These are phyloP conservation scores for Trachelipus rathkii DNA, from an alignment of 1,140 invertebrate genomes.

Conservation along the genomic window DNA sequence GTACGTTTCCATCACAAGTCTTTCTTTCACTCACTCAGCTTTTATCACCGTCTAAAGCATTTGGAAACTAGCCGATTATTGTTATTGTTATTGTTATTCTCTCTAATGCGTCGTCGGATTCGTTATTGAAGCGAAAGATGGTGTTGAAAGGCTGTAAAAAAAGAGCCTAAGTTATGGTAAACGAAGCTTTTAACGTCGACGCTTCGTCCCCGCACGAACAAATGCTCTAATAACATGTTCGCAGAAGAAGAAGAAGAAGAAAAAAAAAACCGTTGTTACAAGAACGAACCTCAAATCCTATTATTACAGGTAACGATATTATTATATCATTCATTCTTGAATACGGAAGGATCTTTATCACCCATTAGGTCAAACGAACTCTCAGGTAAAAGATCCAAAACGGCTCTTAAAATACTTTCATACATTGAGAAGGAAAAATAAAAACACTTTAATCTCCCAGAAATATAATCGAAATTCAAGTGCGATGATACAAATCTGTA, in stretches of 20 bases:
- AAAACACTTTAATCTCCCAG: no score
- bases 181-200: slow-evolving; percentile 5
- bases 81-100: slow-evolving; percentile 9
- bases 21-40: neutral
- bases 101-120: slow-evolving; percentile 3
- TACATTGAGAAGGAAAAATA: neutral
- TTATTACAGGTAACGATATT: slow-evolving; percentile 13
- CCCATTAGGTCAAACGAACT: neutral
- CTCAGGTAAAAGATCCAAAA: neutral
- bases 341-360: neutral
- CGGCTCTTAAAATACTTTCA: neutral
- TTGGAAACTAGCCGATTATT: slow-evolving; percentile 10
- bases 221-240: neutral
- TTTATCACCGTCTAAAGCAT: slow-evolving; percentile 2
- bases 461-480: no score
- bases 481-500: no score
- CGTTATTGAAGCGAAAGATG: slow-evolving; percentile 7
- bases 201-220: neutral
- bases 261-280: neutral
- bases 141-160: slow-evolving; percentile 1
- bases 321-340: slow-evolving; percentile 7
- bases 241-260: neutral
- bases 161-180: neutral
- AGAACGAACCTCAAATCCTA: neutral
- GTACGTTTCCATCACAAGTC: neutral